These are phyloP conservation scores for Lathamus discolor DNA, from an alignment of 2,113 vertebrate genomes.

Conservation along the genomic window DNA sequence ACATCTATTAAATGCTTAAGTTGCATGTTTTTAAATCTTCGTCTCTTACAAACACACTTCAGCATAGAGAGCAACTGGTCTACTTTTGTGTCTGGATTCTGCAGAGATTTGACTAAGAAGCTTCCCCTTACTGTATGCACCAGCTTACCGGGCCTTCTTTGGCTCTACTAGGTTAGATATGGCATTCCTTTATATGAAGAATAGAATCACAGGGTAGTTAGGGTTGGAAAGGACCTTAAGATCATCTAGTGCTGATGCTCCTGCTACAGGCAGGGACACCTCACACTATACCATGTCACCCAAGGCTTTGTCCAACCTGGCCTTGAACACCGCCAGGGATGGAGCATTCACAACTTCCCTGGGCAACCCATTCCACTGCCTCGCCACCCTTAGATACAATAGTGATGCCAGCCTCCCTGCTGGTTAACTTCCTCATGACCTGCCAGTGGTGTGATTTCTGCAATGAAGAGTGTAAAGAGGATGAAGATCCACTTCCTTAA, in stretches of 20 bases:
- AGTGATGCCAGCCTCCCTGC: not conserved
- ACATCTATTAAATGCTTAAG: not conserved
- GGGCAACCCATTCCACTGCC: no score
- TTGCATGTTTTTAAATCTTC: not conserved
- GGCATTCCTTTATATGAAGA: not conserved
- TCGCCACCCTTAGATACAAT: not conserved
- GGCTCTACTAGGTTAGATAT: no score
- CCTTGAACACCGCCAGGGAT: no score
- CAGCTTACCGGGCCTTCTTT: no score
- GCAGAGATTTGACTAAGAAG: not conserved
- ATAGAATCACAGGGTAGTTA: no score
- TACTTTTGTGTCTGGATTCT: not conserved
- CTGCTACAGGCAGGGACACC: no score
- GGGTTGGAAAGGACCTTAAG: no score
- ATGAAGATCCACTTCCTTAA: not conserved
- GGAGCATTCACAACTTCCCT: no score
- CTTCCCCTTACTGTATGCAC: not conserved
- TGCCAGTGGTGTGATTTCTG: not conserved
- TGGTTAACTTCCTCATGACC: not conserved
- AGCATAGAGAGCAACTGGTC: not conserved
- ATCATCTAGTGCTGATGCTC: no score
- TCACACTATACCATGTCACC: no score
- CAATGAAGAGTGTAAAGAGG: not conserved
- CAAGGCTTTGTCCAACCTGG: no score
- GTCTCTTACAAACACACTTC: not conserved